Percentiles rank a stretch among this genome's conserved stretches.
Conservation (phyloP, 2,888 invertebrate species). For the Hirtodrosophila histrioides region DNA sequence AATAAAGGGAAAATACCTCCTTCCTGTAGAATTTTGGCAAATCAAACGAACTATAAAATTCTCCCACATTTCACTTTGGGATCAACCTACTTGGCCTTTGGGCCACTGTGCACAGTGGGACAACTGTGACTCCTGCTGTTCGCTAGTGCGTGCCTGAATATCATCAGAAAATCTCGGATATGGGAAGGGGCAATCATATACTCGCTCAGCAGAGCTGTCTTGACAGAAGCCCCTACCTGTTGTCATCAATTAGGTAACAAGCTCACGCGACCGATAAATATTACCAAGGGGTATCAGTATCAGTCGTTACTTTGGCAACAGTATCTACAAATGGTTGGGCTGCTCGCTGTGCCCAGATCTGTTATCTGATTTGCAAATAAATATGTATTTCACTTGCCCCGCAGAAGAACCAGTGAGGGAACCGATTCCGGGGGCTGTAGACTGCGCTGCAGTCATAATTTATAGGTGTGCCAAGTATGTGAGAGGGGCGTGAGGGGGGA, state of each 20-base stretch:
- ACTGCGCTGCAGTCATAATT: slow-evolving; percentile 62
- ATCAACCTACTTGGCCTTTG: slow-evolving; percentile 8
- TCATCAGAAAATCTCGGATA: slow-evolving; percentile 54
- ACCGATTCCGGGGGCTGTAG: slow-evolving; percentile 9
- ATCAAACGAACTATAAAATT: no score
- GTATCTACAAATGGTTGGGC: slow-evolving; percentile 50
- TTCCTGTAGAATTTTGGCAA: no score
- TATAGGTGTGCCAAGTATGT: slow-evolving; percentile 52
- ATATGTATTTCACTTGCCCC: slow-evolving; percentile 64
- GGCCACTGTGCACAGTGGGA: slow-evolving; percentile 21
- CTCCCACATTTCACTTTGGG: slow-evolving; percentile 6
- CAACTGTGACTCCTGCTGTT: slow-evolving; percentile 58
- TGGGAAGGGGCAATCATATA: slow-evolving; percentile 43
- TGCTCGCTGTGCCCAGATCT: slow-evolving; percentile 58
- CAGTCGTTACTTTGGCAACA: slow-evolving; percentile 20
- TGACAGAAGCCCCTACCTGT: slow-evolving; percentile 83
- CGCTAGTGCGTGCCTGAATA: slow-evolving; percentile 58
- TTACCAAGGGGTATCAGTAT: slow-evolving; percentile 23
- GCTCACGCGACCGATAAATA: slow-evolving; percentile 83
- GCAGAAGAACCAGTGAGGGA: slow-evolving; percentile 29
- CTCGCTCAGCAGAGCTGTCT: slow-evolving; percentile 30
- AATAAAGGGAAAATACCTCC: no score
- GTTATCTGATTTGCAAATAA: slow-evolving; percentile 78
- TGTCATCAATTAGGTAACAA: slow-evolving; percentile 84
- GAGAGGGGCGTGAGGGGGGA: slow-evolving; percentile 7